Conservation (phyloP, 1,140 invertebrate species). For the Papilio xuthus region DNA sequence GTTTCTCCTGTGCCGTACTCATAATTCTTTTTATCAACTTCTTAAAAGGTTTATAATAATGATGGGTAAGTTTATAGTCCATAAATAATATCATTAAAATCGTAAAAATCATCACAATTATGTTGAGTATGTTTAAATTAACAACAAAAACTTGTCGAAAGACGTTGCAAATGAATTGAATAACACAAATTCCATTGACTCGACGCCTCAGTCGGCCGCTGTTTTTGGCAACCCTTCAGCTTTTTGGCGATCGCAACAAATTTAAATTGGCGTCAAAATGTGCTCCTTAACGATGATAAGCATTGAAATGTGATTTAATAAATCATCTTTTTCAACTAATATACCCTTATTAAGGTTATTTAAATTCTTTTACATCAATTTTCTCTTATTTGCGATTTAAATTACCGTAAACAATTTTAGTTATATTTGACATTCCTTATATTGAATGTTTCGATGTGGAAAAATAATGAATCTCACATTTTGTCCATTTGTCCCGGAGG, state of each 20-base stretch:
- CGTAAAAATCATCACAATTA: constrained; percentile 22
- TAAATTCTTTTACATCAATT: background rate
- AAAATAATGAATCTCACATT: constrained; percentile 4
- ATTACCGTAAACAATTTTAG: background rate
- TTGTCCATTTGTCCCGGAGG: too few species aligned
- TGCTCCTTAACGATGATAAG: background rate
- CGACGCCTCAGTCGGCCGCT: constrained; percentile 5
- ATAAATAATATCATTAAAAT: constrained; percentile 22
- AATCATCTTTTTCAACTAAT: constrained; percentile 24
- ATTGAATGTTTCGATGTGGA: background rate
- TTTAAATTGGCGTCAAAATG: constrained; percentile 19
- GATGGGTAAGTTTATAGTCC: background rate
- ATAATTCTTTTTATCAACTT: background rate
- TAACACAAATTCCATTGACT: constrained; percentile 4
- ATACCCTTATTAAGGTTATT: background rate
- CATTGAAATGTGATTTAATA: background rate
- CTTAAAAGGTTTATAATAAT: constrained; percentile 13
- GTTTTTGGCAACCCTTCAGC: constrained; percentile 10
- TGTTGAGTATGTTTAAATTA: constrained; percentile 19
- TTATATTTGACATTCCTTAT: background rate
- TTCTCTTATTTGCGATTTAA: constrained; percentile 5
- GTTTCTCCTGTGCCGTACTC: background rate
- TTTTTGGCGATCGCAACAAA: constrained; percentile 17
- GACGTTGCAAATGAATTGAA: constrained; percentile 15
- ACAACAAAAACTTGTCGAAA: background rate